Conservation (phyloP, 2,113 vertebrate species). For the Elgaria multicarinata region DNA sequence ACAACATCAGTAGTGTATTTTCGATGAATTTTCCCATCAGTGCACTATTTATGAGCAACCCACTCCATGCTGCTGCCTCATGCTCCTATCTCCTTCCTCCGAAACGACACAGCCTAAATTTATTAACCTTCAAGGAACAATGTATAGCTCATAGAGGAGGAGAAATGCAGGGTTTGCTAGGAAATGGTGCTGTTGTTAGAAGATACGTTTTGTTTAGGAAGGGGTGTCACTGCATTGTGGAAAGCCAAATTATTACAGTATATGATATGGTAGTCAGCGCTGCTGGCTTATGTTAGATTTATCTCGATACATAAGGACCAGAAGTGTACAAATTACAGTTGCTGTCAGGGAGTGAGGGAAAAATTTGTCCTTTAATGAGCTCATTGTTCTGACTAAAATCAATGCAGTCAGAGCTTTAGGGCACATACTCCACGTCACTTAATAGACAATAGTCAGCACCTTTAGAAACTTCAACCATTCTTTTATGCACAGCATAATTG, state of each 20-base stretch:
- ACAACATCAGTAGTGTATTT: neutral
- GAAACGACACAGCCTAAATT: neutral
- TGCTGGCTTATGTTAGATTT: constrained; percentile 8
- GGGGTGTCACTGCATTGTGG: neutral
- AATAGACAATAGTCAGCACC: neutral
- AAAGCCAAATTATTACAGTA: constrained; percentile 6
- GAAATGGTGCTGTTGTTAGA: neutral
- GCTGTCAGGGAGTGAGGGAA: constrained; percentile 1
- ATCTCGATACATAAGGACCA: constrained; percentile 43
- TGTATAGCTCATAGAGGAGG: neutral
- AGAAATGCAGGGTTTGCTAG: neutral
- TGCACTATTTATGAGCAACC: neutral
- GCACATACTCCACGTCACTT: neutral
- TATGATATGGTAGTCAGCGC: constrained; percentile 2
- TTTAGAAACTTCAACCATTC: neutral
- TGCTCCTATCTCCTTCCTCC: neutral
- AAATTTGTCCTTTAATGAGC: constrained; percentile 28
- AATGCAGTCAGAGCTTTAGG: neutral
- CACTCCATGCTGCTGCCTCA: neutral
- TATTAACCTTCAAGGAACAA: neutral
- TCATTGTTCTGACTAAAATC: neutral
- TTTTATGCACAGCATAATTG: neutral
- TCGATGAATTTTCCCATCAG: neutral
- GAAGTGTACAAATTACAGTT: constrained; percentile 14
- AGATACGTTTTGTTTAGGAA: neutral